Base-by-base conservation (phyloP, 2,797 vertebrate genomes). In the Acestrorhynchus altus region DNA sequence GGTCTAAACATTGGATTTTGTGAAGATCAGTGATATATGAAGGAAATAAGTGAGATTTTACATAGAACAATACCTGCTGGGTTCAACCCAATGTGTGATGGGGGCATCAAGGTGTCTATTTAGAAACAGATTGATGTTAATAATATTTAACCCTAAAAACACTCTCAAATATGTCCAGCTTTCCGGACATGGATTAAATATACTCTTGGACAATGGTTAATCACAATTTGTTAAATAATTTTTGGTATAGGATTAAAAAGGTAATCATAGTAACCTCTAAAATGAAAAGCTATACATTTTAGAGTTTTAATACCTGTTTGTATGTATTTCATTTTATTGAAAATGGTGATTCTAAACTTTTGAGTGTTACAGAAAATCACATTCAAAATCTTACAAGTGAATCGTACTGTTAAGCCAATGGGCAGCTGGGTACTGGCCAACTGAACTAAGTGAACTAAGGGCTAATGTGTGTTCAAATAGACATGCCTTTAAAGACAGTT, bases 401-500 rank as follows among this genome's bases (percentile, higher is more conserved):
- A 44, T 44, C 42, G 1, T 44, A 8, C n/a, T n/a, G 18, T 5
- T 61, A 63, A 40, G 11, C 2, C n/a, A n/a, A n/a, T 1, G 31
- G 31, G 18, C 8, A 63, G 40, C 31, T 40, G 9, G 3, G 12
- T 4, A 63, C 60, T 18, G 40, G 11, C 11, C 44, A 49, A 16
- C 22, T 5, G 1, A 49, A 16, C 24, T 26, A 2, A 24, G 15
- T 16, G 44, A 16, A 6, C 22, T 4, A 69, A 54, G 9, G 22
- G 11, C 11, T 51, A 51, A 35, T 63, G 26, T 13, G 1, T 26
- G 42, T 40, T 42, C 16, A 54, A 47, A 70, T 7, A 61, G 24
- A 31, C 18, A 15, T 22, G 61, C 15, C 60, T 66, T 59, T 44
- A 72, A 72, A 72, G 40, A 69, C 20, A 49, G 64, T 22, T 54